These are phyloP conservation scores for Sebastes melanostomus DNA, from an alignment of 2,797 vertebrate genomes.

Conservation along the genomic window DNA sequence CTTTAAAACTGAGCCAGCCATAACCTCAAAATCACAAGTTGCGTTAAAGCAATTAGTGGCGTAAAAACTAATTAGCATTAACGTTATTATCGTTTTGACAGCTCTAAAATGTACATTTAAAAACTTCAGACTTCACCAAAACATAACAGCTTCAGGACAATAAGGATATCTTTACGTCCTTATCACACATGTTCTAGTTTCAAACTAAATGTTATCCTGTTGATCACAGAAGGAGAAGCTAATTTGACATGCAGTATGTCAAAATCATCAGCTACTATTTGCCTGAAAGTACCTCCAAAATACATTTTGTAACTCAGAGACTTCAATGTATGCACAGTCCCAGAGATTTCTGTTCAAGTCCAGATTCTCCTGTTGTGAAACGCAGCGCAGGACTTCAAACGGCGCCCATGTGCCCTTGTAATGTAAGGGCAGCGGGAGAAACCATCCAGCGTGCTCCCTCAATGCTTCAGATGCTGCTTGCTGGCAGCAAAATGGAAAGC, in stretches of 20 bases:
- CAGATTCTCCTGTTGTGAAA: conserved; percentile 21
- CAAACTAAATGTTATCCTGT: neutral
- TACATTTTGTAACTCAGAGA: conserved; percentile 1
- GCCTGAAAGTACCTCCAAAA: neutral
- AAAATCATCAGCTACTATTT: neutral
- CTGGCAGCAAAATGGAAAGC: conserved; percentile 51
- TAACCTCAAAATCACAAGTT: too few species aligned
- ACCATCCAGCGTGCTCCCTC: conserved; percentile 10
- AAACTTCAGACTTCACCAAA: neutral
- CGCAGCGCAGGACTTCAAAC: conserved; percentile 53
- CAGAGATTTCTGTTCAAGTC: conserved; percentile 16
- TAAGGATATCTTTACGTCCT: neutral
- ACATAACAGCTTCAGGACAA: neutral
- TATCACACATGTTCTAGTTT: neutral
- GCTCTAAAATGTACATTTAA: neutral
- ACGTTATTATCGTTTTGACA: neutral
- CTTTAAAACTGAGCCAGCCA: neutral
- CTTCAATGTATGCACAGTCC: conserved; percentile 35
- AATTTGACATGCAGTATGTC: neutral
- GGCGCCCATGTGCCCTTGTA: conserved; percentile 10
- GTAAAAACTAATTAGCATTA: neutral
- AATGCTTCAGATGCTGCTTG: conserved; percentile 25
- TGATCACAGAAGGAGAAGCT: neutral
- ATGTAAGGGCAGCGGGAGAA: conserved; percentile 42
- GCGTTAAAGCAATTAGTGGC: too few species aligned